Evolutionary conservation across 2,888 invertebrate genomes (phyloP).

Genomic region (Xestoiulus laeticollis): DNA sequence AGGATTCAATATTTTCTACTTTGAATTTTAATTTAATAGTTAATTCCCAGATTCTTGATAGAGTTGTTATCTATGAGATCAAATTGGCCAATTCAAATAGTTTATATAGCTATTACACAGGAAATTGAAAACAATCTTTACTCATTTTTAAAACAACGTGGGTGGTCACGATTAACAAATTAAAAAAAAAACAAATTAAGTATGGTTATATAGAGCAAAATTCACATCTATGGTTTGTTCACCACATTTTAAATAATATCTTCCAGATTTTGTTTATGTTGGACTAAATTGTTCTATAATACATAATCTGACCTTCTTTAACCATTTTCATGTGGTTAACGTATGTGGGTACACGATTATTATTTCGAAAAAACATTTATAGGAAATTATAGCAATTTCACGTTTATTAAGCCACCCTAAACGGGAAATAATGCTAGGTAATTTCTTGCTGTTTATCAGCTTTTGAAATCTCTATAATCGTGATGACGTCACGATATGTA

Average conservation of each 20-base stretch:
- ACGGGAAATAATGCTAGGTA: not conserved
- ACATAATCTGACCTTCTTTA: not conserved
- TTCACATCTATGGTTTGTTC: not conserved
- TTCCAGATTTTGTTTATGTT: not conserved
- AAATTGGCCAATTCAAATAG: not conserved
- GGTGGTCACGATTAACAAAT: no score
- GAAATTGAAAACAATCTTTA: not conserved
- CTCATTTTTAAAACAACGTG: not conserved
- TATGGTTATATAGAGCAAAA: not conserved
- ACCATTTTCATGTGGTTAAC: no score
- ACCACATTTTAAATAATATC: not conserved
- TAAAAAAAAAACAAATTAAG: no score
- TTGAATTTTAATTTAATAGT: no score
- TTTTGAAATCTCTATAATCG: not conserved
- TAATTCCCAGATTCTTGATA: no score
- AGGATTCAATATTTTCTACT: no score
- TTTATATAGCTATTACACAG: not conserved
- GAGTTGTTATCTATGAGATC: not conserved
- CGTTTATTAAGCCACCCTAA: not conserved
- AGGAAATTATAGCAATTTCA: not conserved
- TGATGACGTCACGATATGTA: no score
- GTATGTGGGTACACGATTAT: not conserved
- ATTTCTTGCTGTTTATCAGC: slow-evolving; percentile 7
- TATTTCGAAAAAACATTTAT: not conserved
- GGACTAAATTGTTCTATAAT: not conserved